Base-by-base conservation (phyloP, 23 tunicate species). In the Phallusia fumigata region DNA sequence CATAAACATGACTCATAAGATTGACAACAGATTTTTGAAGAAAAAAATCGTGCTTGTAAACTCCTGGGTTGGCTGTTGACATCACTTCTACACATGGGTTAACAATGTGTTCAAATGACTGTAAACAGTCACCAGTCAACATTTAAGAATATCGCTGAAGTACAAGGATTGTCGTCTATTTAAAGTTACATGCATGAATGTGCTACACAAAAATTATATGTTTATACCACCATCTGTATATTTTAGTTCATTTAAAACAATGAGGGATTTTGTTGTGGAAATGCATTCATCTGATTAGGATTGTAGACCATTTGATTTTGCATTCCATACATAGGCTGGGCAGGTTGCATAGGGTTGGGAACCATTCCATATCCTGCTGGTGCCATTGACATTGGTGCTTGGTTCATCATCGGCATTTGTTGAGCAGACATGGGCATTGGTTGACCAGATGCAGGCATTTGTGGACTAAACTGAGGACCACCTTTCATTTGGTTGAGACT, bases 401-500 rank as follows among this genome's bases (percentile, higher is more conserved):
- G 69, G 28, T 58, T 58, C 69, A 58, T 58, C 26, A 58, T 24
- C 16, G 28, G 69, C 26, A 21, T 58, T 24, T 58, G 69, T 58
- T 58, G 69, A 58, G 69, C 28, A 21, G 69, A 22, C 28, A 2
- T 13, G 8, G 69, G 69, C 28, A 24, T 24, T 6, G 26, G 69
- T 22, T 22, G 28, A 8, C 69, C 65, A 33, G 47, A 3, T 13
- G 16, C 28, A 21, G 69, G 69, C 28, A 24, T 24, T 58, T 58
- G 69, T 22, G 69, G 13, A 58, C 69, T 32, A 33, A 24, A 65
- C 21, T 84, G 81, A 34, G 32, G 53, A 13, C 36, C 79, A 0
- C 84, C 78, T 64, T 84, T 91, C 87, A 91, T 78, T 83, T 91
- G 87, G 77, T 91, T 91, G 1, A 91, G 74, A 35, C 87, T 77